A percentile compares a stretch with the other conserved stretches of the same genome.
Conservation (phyloP, 2,888 invertebrate species). For the Yponomeuta evonymella region DNA sequence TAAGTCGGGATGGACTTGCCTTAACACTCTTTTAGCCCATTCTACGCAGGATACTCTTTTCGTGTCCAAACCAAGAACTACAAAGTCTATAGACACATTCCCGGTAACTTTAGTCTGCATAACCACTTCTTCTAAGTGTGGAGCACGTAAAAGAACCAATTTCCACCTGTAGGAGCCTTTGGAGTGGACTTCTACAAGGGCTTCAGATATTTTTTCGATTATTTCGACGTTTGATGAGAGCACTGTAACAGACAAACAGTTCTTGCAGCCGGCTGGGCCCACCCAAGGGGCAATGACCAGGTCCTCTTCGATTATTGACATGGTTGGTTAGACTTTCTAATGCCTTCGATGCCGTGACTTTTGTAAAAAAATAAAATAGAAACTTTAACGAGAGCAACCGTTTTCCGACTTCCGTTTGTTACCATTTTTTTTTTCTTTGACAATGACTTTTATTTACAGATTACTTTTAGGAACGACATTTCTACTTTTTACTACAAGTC, state of each 20-base stretch:
- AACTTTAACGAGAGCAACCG: not conserved
- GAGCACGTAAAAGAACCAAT: conserved; percentile 48
- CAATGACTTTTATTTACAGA: not conserved
- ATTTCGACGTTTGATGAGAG: conserved; percentile 55
- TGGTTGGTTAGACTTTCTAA: conserved; percentile 21
- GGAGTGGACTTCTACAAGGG: conserved; percentile 48
- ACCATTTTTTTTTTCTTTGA: not conserved
- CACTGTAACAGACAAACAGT: conserved; percentile 52
- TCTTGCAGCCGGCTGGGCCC: conserved; percentile 52
- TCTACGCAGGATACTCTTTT: conserved; percentile 57
- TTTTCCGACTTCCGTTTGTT: not conserved
- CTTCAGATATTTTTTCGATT: conserved; percentile 53
- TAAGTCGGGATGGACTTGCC: conserved; percentile 60
- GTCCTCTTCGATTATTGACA: conserved; percentile 48
- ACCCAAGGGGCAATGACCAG: conserved; percentile 55
- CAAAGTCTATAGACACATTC: conserved; percentile 57
- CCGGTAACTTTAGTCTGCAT: conserved; percentile 48
- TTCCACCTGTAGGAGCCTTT: conserved; percentile 57
- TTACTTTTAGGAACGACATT: not conserved
- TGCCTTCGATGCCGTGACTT: not conserved
- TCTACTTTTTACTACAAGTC: not conserved
- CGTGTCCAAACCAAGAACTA: conserved; percentile 58
- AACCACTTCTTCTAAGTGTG: conserved; percentile 48
- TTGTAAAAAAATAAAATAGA: not conserved
- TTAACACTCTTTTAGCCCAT: conserved; percentile 52